Conservation (phyloP, 2,113 vertebrate species). For the Pachyramphus minor region DNA sequence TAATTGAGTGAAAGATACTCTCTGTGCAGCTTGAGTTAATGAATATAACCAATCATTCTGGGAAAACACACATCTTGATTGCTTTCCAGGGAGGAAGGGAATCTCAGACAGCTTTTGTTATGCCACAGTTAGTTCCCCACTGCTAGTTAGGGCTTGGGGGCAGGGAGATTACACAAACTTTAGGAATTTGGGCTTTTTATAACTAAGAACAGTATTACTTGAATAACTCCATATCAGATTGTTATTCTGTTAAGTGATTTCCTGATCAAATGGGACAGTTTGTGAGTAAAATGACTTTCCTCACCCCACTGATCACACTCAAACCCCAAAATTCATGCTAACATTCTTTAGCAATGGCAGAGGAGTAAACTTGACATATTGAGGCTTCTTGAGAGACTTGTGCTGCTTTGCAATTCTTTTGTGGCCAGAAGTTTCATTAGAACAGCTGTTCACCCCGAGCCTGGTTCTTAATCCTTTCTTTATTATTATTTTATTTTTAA, state of each 20-base stretch:
- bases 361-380: not conserved
- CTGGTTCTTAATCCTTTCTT: not conserved
- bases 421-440: not conserved
- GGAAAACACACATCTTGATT: not conserved
- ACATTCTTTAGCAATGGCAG: not conserved
- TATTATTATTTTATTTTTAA: not conserved
- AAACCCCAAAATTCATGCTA: not conserved
- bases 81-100: not conserved
- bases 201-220: not conserved
- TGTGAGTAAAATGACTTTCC: not conserved
- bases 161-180: accelerated
- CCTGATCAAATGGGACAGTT: not conserved
- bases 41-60: not conserved
- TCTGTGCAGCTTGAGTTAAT: not conserved
- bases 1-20: not conserved
- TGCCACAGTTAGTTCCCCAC: not conserved
- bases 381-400: not conserved
- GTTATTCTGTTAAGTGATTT: not conserved
- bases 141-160: not conserved
- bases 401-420: not conserved
- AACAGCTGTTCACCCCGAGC: not conserved
- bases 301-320: not conserved
- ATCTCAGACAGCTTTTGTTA: not conserved
- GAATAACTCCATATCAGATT: not conserved
- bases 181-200: not conserved